These are phyloP conservation scores for Cynopterus brachyotis DNA, from an alignment of 2,113 vertebrate genomes.

Conservation along the genomic window DNA sequence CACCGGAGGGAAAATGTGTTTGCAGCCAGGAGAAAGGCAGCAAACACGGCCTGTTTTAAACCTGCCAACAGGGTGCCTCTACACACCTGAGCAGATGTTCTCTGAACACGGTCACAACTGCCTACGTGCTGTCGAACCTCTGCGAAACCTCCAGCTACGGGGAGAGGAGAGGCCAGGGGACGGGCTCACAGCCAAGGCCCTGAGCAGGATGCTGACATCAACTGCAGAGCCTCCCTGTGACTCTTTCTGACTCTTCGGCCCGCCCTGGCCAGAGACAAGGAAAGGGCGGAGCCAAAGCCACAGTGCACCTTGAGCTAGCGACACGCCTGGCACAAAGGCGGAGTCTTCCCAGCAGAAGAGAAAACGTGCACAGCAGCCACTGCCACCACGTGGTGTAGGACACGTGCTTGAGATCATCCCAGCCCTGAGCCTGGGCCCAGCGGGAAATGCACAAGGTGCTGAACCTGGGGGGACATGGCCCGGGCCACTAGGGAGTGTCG, in stretches of 20 bases:
- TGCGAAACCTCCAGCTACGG: not conserved
- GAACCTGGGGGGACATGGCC: accelerated
- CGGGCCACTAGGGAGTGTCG: not conserved
- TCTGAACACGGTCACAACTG: not conserved
- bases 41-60: constrained; percentile 8
- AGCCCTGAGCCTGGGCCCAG: not conserved
- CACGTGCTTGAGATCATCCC: not conserved
- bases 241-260: not conserved
- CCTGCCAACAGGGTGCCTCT: not conserved
- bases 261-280: not conserved
- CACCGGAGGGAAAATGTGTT: not conserved
- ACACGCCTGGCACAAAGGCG: not conserved
- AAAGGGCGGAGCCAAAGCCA: not conserved
- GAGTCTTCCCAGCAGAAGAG: constrained; percentile 42
- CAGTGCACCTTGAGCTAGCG: not conserved
- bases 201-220: not conserved
- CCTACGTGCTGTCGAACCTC: not conserved
- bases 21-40: not conserved
- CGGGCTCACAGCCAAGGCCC: not conserved
- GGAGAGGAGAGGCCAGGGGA: not conserved
- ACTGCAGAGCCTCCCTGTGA: not conserved
- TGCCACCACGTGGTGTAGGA: not conserved
- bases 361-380: not conserved
- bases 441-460: not conserved
- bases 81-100: constrained; percentile 55